Percentiles rank a stretch among this genome's conserved stretches.
phyloP scores from a whole-genome alignment of 2,888 invertebrate genomes.

The Peribatodes rhomboidaria region DNA sequence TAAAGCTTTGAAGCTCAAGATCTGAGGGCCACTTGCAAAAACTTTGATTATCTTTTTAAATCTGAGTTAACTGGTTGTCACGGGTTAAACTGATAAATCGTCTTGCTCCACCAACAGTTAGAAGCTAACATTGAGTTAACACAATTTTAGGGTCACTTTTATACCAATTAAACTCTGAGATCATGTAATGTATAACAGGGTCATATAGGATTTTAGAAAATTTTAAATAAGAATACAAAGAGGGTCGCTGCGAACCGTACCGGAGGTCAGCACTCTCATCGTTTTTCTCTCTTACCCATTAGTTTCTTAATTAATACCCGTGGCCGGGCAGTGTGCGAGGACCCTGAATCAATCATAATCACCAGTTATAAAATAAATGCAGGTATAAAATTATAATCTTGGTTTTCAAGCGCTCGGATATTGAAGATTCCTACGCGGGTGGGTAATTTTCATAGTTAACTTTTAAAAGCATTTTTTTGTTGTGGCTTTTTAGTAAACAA shows the following conservation, averaged over 20 bases:
- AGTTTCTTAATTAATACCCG: slow-evolving; percentile 83
- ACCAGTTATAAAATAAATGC: slow-evolving; percentile 54
- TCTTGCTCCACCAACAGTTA: no score
- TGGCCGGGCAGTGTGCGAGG: slow-evolving; percentile 58
- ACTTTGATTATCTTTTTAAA: no score
- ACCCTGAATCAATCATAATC: slow-evolving; percentile 81
- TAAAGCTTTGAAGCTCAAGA: no score
- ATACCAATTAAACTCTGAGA: no score
- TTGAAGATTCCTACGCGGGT: background rate
- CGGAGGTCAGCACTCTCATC: slow-evolving; percentile 66
- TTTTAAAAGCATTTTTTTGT: background rate
- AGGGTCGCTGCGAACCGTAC: slow-evolving; percentile 54
- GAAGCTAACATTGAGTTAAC: no score
- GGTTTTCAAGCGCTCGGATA: slow-evolving; percentile 49
- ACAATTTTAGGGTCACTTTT: no score
- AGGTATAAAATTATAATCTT: slow-evolving; percentile 63
- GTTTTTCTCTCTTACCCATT: slow-evolving; percentile 76
- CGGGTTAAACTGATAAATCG: no score
- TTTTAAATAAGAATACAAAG: background rate
- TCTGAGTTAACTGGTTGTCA: no score
- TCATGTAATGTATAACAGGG: no score
- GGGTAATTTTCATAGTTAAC: background rate
- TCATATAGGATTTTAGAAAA: no score
- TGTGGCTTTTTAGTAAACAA: no score
- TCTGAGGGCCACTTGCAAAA: no score